Conservation (phyloP, 1,140 invertebrate species). For the Drosophila elegans region DNA sequence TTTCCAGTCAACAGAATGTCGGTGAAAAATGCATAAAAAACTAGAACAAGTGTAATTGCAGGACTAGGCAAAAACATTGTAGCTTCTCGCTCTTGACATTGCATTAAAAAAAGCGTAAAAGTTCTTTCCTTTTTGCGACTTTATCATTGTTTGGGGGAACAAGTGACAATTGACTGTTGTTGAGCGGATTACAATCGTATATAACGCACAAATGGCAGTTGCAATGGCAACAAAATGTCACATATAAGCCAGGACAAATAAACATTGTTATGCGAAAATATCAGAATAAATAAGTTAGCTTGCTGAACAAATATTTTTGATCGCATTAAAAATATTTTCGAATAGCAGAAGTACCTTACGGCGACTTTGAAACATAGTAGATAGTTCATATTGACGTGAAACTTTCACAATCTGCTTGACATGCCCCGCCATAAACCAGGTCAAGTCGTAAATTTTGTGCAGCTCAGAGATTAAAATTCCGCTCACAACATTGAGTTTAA, state of each 20-base stretch:
- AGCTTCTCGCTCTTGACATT: background rate
- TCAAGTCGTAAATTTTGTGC: constrained; percentile 7
- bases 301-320: background rate
- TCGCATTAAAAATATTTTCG: background rate
- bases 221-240: constrained; percentile 16
- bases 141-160: constrained; percentile 18
- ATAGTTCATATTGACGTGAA: background rate
- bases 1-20: background rate
- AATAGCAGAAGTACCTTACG: background rate
- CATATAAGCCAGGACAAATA: background rate
- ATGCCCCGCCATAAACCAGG: background rate
- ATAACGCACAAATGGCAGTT: constrained; percentile 1
- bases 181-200: background rate
- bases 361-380: background rate
- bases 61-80: background rate
- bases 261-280: background rate
- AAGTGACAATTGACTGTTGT: constrained; percentile 19
- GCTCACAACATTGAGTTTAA: constrained; percentile 22
- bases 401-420: background rate
- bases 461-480: constrained; percentile 23
- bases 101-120: constrained; percentile 7
- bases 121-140: constrained; percentile 8
- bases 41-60: constrained; percentile 3
- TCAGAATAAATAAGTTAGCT: constrained; percentile 1
- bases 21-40: background rate